Evolutionary conservation across 2,888 invertebrate genomes (phyloP).

Genomic region (Aspidiotus rigidus): DNA sequence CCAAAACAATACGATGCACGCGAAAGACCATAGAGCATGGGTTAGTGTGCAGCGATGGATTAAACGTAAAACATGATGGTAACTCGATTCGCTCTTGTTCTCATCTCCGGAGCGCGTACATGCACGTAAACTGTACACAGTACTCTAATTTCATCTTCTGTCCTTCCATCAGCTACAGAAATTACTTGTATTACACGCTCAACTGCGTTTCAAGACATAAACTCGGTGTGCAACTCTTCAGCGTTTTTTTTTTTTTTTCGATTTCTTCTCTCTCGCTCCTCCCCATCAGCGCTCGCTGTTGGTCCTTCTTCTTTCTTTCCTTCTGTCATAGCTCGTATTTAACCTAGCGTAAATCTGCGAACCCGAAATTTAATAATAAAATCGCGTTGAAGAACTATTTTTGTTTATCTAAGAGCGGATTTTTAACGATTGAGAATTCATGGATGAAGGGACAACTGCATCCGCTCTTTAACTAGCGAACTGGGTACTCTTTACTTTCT

Average conservation of each 20-base stretch:
- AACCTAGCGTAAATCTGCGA: conserved; percentile 10
- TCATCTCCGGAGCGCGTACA: too few species aligned
- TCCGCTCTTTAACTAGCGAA: conserved; percentile 27
- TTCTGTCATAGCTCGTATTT: conserved; percentile 1
- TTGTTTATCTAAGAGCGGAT: conserved; percentile 30
- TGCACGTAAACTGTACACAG: too few species aligned
- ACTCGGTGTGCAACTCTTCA: neutral
- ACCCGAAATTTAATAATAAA: conserved; percentile 32
- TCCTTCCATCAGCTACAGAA: neutral
- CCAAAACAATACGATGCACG: too few species aligned
- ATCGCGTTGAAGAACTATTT: conserved; percentile 28
- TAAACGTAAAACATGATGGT: too few species aligned
- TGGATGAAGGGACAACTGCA: conserved; percentile 30
- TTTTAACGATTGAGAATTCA: conserved; percentile 30
- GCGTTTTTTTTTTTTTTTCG: neutral
- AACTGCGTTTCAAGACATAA: conserved; percentile 3
- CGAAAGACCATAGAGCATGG: too few species aligned
- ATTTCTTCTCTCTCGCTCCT: neutral
- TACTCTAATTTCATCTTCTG: too few species aligned
- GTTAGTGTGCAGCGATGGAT: too few species aligned
- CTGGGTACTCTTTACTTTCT: neutral
- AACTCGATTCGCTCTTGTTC: too few species aligned
- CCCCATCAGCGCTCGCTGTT: neutral
- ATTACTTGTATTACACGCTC: conserved; percentile 2
- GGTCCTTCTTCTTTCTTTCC: neutral